Conservation (phyloP, 2,797 vertebrate species). For the Microctenopoma steveboyesi region DNA sequence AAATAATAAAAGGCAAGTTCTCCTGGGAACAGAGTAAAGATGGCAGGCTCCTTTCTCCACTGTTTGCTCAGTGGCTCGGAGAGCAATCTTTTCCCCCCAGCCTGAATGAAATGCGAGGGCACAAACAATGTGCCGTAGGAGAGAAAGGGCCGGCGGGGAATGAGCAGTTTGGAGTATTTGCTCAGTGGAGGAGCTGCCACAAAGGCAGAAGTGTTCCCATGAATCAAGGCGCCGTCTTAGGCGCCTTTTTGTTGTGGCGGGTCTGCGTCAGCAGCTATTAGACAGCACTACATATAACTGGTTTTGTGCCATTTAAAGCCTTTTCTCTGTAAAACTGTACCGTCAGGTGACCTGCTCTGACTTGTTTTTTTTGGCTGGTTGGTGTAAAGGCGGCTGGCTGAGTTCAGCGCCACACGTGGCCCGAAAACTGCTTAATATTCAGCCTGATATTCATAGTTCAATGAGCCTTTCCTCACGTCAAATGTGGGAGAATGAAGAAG, state of each 20-base stretch:
- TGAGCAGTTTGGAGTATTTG: conserved; percentile 98
- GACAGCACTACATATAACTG: conserved; percentile 88
- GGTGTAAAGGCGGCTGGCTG: conserved; percentile 13
- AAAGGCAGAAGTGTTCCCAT: conserved; percentile 93
- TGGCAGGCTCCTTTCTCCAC: conserved; percentile 91
- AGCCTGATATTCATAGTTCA: conserved; percentile 10
- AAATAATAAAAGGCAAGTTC: conserved; percentile 90
- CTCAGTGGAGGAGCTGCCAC: conserved; percentile 95
- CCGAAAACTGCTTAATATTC: conserved; percentile 24
- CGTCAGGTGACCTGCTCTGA: conserved; percentile 52
- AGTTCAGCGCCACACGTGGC: conserved; percentile 42
- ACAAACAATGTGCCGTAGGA: conserved; percentile 91
- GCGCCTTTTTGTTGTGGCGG: conserved; percentile 83
- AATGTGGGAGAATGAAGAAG: conserved; percentile 27
- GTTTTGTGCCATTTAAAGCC: conserved; percentile 72
- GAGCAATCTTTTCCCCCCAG: conserved; percentile 87
- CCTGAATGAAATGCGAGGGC: conserved; percentile 95
- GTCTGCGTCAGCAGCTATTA: conserved; percentile 75
- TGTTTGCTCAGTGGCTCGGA: conserved; percentile 97
- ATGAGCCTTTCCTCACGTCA: conserved; percentile 22
- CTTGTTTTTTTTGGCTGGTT: conserved; percentile 41
- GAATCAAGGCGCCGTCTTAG: conserved; percentile 87
- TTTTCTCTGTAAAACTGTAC: conserved; percentile 68
- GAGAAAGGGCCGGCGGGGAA: conserved; percentile 92
- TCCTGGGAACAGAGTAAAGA: conserved; percentile 92